These are phyloP conservation scores for Cyanoliseus patagonus DNA, from an alignment of 2,113 vertebrate genomes.

Conservation along the genomic window DNA sequence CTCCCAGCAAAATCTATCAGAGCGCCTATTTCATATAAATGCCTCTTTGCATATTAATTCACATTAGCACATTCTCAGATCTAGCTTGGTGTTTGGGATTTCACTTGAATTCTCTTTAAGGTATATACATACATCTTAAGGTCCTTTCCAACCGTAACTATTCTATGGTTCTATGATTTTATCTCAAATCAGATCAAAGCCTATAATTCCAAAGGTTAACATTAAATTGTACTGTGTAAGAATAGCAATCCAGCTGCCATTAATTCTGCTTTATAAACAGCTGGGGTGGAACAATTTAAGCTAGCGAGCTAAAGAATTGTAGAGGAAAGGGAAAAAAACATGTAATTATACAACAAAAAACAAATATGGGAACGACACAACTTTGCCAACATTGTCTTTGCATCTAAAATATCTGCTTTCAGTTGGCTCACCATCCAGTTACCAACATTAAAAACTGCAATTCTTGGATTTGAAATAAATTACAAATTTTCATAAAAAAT, in stretches of 20 bases:
- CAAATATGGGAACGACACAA: not conserved
- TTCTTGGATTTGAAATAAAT: not conserved
- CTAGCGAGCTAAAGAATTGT: conserved; percentile 35
- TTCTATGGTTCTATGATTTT: too few species aligned
- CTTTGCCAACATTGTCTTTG: conserved; percentile 51
- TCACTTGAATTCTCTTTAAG: not conserved
- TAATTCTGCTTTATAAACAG: conserved; percentile 44
- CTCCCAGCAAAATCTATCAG: too few species aligned
- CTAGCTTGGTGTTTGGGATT: not conserved
- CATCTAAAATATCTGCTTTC: conserved; percentile 12
- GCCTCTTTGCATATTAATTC: too few species aligned
- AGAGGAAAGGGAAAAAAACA: not conserved
- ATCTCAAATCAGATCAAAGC: conserved; percentile 4
- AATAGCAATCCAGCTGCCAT: conserved; percentile 32
- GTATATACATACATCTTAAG: not conserved
- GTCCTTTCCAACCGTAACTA: too few species aligned
- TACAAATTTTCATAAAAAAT: not conserved
- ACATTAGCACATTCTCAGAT: not conserved
- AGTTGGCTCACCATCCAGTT: not conserved
- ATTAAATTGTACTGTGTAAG: not conserved
- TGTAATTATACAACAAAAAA: conserved; percentile 48
- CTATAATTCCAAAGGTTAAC: not conserved
- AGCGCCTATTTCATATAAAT: too few species aligned
- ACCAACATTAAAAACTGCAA: not conserved
- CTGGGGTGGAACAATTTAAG: conserved; percentile 33